Conservation (phyloP, 2,888 invertebrate genomes). For the Folsomia candida region DNA sequence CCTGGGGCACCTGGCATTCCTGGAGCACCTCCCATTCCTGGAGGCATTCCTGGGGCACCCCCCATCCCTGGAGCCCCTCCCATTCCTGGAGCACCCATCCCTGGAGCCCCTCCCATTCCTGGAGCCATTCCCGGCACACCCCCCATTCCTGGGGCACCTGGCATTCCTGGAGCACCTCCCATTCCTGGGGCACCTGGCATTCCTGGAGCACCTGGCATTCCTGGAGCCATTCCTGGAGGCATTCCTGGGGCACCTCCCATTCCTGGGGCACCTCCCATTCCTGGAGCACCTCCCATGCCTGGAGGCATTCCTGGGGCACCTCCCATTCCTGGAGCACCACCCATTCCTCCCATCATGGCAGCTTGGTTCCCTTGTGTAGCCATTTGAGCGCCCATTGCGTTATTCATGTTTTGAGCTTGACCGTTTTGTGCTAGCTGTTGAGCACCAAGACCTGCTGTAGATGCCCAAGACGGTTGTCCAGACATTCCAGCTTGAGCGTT, state of each 20-base stretch:
- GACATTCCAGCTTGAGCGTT: background rate
- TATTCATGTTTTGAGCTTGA: slow-evolving; percentile 1
- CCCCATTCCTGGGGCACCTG: background rate
- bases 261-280: background rate
- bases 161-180: background rate
- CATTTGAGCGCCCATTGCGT: slow-evolving; percentile 1
- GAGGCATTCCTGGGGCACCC: background rate
- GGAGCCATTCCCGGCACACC: background rate
- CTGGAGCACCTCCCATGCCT: background rate
- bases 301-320: background rate
- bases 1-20: background rate
- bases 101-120: background rate
- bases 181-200: no score
- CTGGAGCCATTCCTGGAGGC: background rate
- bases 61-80: background rate
- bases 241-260: background rate
- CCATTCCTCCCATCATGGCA: background rate
- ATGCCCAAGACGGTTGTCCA: background rate
- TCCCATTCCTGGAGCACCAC: background rate
- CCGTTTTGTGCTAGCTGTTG: slow-evolving; percentile 4
- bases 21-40: background rate
- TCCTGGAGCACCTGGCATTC: background rate
- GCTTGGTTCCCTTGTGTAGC: background rate
- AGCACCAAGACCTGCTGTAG: background rate
- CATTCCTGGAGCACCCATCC: background rate